These are phyloP conservation scores for Epinotia brunnichana DNA, from an alignment of 2,888 invertebrate genomes.

Conservation along the genomic window DNA sequence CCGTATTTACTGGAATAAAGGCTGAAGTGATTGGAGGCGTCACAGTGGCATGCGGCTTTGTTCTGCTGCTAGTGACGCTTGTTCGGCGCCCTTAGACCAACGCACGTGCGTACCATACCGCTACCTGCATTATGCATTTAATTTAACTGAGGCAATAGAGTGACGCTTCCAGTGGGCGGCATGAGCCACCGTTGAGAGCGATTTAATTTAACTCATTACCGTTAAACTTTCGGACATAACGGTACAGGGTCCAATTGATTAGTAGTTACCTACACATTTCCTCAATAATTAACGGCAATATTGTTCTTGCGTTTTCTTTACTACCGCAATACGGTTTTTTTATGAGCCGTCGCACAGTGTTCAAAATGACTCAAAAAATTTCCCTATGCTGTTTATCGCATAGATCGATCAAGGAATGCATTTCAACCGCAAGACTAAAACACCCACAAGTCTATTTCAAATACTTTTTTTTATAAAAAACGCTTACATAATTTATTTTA, in stretches of 20 bases:
- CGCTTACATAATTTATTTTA: too few species aligned
- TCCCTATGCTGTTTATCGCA: too few species aligned
- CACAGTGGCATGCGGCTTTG: not conserved
- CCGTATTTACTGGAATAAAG: constrained; percentile 46
- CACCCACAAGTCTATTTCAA: too few species aligned
- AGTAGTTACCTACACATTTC: not conserved
- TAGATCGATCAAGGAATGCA: too few species aligned
- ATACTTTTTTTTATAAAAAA: too few species aligned
- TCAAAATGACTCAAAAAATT: too few species aligned
- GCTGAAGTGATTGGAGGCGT: constrained; percentile 31
- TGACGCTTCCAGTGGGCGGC: constrained; percentile 19
- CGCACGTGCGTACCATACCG: constrained; percentile 32
- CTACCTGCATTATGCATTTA: constrained; percentile 43
- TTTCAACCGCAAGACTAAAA: too few species aligned
- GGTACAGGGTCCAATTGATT: too few species aligned
- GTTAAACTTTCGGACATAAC: not conserved
- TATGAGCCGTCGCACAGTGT: too few species aligned
- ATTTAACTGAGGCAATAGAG: constrained; percentile 25
- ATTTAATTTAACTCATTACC: constrained; percentile 7
- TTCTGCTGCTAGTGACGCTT: constrained; percentile 13
- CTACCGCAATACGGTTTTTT: too few species aligned
- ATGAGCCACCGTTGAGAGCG: constrained; percentile 16
- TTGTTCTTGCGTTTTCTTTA: too few species aligned
- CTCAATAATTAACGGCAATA: not conserved
- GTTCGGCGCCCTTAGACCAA: constrained; percentile 19